phyloP scores from a whole-genome alignment of 2,113 vertebrate species.

The Menidia beryllina region DNA sequence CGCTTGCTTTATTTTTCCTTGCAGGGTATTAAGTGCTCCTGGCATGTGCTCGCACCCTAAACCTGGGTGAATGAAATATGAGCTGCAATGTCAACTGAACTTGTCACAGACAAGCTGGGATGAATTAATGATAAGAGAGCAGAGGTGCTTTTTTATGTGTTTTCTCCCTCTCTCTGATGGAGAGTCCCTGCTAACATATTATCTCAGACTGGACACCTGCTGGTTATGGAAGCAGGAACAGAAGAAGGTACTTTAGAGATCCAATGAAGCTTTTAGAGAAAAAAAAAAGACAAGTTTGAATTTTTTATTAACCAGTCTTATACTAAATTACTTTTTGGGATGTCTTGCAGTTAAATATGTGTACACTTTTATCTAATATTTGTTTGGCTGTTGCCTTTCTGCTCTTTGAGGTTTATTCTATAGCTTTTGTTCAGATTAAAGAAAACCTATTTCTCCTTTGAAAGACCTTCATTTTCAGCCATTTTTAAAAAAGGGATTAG shows the following conservation, averaged over 20 bases:
- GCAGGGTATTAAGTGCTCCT: conserved; percentile 66
- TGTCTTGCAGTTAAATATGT: conserved; percentile 54
- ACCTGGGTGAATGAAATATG: conserved; percentile 77
- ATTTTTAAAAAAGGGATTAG: conserved; percentile 78
- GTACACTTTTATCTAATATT: conserved; percentile 65
- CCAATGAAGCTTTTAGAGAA: conserved; percentile 23
- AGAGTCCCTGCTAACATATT: conserved; percentile 60
- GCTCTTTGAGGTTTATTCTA: conserved; percentile 58
- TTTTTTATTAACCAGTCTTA: conserved; percentile 18
- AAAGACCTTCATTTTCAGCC: conserved; percentile 75
- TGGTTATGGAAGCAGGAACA: conserved; percentile 52
- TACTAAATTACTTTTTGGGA: conserved; percentile 24
- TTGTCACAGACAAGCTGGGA: conserved; percentile 78
- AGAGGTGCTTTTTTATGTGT: conserved; percentile 75
- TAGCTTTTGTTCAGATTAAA: conserved; percentile 67
- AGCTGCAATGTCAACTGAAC: conserved; percentile 79
- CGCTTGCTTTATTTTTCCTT: conserved; percentile 55
- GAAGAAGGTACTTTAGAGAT: conserved; percentile 46
- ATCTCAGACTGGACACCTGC: conserved; percentile 65
- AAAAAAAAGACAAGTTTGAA: conserved; percentile 11
- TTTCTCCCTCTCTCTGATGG: conserved; percentile 56
- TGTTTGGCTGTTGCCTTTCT: conserved; percentile 37
- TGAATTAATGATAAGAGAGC: conserved; percentile 78
- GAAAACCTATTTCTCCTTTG: conserved; percentile 73
- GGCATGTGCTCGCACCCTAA: conserved; percentile 68